Conservation (phyloP, 2,797 vertebrate genomes). For the Coranthus polyacanthus region DNA sequence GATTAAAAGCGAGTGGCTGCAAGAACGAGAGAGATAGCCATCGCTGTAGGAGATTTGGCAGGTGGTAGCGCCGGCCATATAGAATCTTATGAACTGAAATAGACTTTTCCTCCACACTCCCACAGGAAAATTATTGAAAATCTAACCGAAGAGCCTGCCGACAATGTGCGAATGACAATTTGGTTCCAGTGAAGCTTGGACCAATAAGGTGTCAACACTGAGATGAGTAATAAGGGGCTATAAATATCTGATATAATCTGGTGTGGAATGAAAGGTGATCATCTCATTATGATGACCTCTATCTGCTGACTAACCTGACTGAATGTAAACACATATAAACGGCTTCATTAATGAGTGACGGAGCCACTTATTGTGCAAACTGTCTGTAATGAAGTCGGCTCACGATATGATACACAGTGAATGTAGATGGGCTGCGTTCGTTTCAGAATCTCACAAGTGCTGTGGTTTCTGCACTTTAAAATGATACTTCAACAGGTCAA, state of each 20-base stretch:
- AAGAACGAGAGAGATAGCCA: slow-evolving; percentile 39
- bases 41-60: slow-evolving; percentile 44
- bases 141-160: slow-evolving; percentile 52
- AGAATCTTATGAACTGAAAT: slow-evolving; percentile 38
- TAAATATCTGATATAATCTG: slow-evolving; percentile 57
- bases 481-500: too few relatives aligned
- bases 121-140: slow-evolving; percentile 60
- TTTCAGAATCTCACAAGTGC: too few relatives aligned
- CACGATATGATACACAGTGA: background rate
- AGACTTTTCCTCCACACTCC: slow-evolving; percentile 30
- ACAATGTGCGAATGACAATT: slow-evolving; percentile 70
- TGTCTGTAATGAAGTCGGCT: slow-evolving; percentile 20
- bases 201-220: slow-evolving; percentile 56
- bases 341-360: slow-evolving; percentile 27
- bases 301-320: slow-evolving; percentile 30
- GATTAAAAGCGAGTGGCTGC: slow-evolving; percentile 55
- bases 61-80: slow-evolving; percentile 12
- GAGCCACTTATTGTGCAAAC: slow-evolving; percentile 30
- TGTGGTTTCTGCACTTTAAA: too few relatives aligned
- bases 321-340: slow-evolving; percentile 55
- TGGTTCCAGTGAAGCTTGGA: slow-evolving; percentile 60
- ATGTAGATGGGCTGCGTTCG: too few relatives aligned
- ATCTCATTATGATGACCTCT: slow-evolving; percentile 25
- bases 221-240: slow-evolving; percentile 64
- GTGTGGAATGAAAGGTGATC: slow-evolving; percentile 57